Percentiles rank a stretch among this genome's conserved stretches.
Conservation (phyloP, 2,113 vertebrate genomes). For the Oriolus oriolus region DNA sequence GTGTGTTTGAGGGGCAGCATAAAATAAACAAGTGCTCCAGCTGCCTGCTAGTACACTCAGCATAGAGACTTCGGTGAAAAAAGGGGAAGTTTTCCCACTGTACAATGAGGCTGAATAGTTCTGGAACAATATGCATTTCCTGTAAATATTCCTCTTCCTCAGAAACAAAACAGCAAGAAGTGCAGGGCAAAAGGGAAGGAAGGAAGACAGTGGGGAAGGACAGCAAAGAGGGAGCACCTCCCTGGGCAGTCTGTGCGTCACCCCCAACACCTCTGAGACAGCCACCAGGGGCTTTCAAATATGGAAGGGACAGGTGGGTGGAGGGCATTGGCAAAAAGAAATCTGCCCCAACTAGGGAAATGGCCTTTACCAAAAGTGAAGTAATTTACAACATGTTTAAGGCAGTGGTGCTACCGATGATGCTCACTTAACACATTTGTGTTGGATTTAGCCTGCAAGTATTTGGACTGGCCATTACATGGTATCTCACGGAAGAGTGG, state of each 20-base stretch:
- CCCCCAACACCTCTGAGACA: neutral
- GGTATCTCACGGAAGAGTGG: rapidly evolving
- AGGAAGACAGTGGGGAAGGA: neutral
- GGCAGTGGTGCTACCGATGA: neutral
- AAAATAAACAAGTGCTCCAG: neutral
- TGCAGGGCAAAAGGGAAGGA: rapidly evolving
- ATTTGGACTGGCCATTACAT: neutral
- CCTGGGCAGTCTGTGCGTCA: rapidly evolving
- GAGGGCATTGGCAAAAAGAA: neutral
- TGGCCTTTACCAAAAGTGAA: neutral
- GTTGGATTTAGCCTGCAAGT: neutral
- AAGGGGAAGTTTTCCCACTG: neutral
- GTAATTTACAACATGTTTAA: neutral
- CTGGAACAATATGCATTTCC: neutral
- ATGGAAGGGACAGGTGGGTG: neutral
- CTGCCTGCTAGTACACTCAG: neutral
- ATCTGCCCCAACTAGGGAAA: neutral
- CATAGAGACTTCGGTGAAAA: neutral
- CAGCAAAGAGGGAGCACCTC: neutral
- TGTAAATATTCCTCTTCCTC: neutral
- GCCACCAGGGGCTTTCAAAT: neutral
- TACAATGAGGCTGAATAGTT: neutral
- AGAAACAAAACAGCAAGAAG: neutral
- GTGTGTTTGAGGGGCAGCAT: neutral
- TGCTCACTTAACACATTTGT: neutral